Conservation (phyloP, 2,888 invertebrate species). For the Philhelius pedissequus region DNA sequence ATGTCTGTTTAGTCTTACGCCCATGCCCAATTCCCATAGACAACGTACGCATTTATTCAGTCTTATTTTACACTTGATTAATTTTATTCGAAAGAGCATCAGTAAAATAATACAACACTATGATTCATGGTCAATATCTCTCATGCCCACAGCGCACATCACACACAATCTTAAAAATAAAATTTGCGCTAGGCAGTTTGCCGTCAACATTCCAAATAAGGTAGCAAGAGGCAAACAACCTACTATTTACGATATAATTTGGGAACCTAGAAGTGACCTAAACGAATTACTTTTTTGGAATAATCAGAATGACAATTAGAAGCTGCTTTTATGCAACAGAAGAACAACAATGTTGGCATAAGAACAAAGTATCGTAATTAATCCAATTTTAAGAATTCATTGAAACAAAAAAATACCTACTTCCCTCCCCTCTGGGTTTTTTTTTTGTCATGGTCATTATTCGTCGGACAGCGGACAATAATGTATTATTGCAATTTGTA, state of each 20-base stretch:
- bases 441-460: background rate
- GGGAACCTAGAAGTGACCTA: conserved; percentile 10
- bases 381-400: conserved; percentile 35
- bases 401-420: conserved; percentile 11
- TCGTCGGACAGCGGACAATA: background rate
- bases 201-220: conserved; percentile 63
- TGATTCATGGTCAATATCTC: conserved; percentile 67
- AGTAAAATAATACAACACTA: conserved; percentile 17
- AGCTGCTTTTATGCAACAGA: background rate
- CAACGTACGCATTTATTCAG: conserved; percentile 8
- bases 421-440: background rate
- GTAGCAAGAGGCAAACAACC: conserved; percentile 41
- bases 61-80: conserved; percentile 35
- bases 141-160: conserved; percentile 23
- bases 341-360: conserved; percentile 20
- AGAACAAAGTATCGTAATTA: conserved; percentile 42
- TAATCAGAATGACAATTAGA: conserved; percentile 36
- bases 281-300: conserved; percentile 9
- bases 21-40: conserved; percentile 1
- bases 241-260: conserved; percentile 19
- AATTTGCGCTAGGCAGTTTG: conserved; percentile 41
- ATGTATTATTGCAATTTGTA: background rate
- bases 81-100: conserved; percentile 8
- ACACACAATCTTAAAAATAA: conserved; percentile 52
- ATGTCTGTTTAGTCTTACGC: conserved; percentile 38